Evolutionary conservation across 2,797 vertebrate genomes (phyloP).

Genomic region (Pelodytes ibericus): DNA sequence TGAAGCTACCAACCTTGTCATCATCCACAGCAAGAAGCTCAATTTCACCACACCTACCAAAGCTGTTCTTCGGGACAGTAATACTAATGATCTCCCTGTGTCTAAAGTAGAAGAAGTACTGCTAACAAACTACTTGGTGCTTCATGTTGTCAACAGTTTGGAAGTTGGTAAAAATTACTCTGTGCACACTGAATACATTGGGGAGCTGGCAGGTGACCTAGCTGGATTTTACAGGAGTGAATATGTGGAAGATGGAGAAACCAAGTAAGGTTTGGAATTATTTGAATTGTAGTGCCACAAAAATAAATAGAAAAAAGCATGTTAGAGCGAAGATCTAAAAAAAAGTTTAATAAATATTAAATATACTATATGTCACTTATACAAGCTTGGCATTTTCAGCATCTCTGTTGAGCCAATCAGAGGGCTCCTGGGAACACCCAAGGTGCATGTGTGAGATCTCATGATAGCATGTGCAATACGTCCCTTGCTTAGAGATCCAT

Average conservation of each 20-base stretch:
- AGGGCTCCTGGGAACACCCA: too few species aligned
- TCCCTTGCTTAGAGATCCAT: too few species aligned
- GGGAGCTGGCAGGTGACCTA: slow-evolving; percentile 84
- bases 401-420: too few species aligned
- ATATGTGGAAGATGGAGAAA: slow-evolving; percentile 66
- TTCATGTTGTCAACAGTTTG: slow-evolving; percentile 68
- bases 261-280: slow-evolving; percentile 71
- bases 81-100: slow-evolving; percentile 45
- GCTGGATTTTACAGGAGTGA: slow-evolving; percentile 90
- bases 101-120: slow-evolving; percentile 66
- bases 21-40: slow-evolving; percentile 72
- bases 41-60: slow-evolving; percentile 60
- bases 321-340: too few species aligned
- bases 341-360: too few species aligned
- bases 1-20: slow-evolving; percentile 76
- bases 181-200: slow-evolving; percentile 73
- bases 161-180: slow-evolving; percentile 63
- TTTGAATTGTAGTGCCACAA: too few species aligned
- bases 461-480: too few species aligned
- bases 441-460: too few species aligned
- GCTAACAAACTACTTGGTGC: slow-evolving; percentile 80
- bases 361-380: too few species aligned
- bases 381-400: too few species aligned
- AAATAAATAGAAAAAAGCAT: too few species aligned
- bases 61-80: slow-evolving; percentile 42